Conservation (phyloP, 2,797 vertebrate genomes). For the Chloroceryle inda region DNA sequence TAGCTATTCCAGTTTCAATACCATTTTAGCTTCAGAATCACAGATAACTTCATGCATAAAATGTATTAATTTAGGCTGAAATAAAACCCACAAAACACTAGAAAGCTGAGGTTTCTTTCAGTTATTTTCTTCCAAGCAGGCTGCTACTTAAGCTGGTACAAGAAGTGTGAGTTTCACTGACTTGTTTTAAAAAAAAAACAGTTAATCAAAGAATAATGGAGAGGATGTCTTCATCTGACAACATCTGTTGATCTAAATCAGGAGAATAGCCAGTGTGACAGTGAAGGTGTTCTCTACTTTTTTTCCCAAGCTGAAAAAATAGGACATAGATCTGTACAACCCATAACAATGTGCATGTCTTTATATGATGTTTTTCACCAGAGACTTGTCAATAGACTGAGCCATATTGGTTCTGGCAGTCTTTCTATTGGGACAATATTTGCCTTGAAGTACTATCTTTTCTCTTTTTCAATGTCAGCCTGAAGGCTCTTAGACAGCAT, state of each 20-base stretch:
- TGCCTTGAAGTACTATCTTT: conserved; percentile 98
- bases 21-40: conserved; percentile 31
- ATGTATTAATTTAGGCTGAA: not conserved
- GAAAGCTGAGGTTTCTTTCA: not conserved
- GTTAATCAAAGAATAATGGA: conserved; percentile 69
- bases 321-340: conserved; percentile 70
- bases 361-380: conserved; percentile 88
- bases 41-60: conserved; percentile 21
- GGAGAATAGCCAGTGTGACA: conserved; percentile 74
- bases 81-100: not conserved
- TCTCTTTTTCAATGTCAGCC: conserved; percentile 99
- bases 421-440: conserved; percentile 95
- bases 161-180: conserved; percentile 55
- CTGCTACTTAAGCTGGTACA: conserved; percentile 13
- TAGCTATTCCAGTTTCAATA: not conserved
- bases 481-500: conserved; percentile 95
- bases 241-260: conserved; percentile 80
- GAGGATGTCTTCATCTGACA: conserved; percentile 76
- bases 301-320: conserved; percentile 68
- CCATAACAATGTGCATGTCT: conserved; percentile 86
- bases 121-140: conserved; percentile 1
- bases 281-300: conserved; percentile 75
- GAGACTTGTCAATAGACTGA: conserved; percentile 95
- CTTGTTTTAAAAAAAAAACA: conserved; percentile 42
- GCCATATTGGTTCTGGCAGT: conserved; percentile 93